A percentile compares a stretch with the other conserved stretches of the same genome.
These are phyloP conservation scores for Grallaria varia DNA, from an alignment of 2,113 vertebrate genomes.

Conservation along the genomic window DNA sequence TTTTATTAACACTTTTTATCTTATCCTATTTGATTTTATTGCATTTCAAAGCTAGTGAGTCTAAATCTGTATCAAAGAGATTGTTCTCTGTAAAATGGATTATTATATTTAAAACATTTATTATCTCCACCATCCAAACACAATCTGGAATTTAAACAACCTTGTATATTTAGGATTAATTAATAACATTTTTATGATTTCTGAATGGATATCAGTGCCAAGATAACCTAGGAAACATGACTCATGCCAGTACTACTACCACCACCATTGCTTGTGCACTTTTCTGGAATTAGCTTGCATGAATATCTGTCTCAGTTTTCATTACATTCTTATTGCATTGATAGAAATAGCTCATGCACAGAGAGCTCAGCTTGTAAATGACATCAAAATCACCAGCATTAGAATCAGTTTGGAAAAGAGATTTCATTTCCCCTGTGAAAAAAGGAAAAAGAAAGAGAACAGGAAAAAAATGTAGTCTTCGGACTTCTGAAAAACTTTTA, in stretches of 20 bases:
- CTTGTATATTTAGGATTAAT: background rate
- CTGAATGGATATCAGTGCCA: background rate
- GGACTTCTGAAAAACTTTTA: background rate
- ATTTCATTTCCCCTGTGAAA: background rate
- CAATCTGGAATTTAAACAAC: background rate
- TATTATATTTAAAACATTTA: background rate
- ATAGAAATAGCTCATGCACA: background rate
- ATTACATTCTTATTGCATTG: background rate
- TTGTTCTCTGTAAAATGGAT: background rate
- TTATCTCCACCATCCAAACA: background rate
- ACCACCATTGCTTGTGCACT: background rate
- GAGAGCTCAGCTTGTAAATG: background rate
- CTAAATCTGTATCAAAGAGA: background rate
- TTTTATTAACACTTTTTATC: slow-evolving; percentile 9
- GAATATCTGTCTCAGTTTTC: background rate
- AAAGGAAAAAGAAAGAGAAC: background rate
- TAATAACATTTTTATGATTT: background rate
- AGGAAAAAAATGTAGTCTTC: background rate
- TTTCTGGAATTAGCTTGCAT: background rate
- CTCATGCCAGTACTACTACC: background rate
- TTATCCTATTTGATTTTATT: background rate
- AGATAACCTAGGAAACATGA: background rate
- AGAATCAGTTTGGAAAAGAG: background rate
- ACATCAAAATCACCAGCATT: background rate
- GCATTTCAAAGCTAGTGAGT: background rate